Evolutionary conservation across 1,140 invertebrate genomes (phyloP).

Genomic region (Trigoniulus corallinus): DNA sequence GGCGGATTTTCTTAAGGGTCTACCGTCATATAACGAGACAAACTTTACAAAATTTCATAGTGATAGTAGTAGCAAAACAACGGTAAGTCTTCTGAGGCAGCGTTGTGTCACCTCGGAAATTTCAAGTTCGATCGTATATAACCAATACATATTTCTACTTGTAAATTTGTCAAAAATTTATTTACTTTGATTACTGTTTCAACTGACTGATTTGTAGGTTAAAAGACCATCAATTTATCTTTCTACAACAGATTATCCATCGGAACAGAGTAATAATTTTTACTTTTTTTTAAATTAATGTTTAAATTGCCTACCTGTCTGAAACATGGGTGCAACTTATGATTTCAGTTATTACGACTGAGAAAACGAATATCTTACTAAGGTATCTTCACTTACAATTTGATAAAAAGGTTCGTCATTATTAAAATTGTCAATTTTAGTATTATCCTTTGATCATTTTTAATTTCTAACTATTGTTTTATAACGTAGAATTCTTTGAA

Average conservation of each 20-base stretch:
- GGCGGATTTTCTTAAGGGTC: constrained; percentile 75
- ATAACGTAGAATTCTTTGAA: neutral
- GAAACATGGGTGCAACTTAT: constrained; percentile 11
- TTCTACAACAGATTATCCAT: constrained; percentile 72
- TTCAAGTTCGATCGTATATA: neutral
- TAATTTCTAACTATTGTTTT: neutral
- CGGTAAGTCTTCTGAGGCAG: constrained; percentile 26
- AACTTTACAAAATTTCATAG: constrained; percentile 80
- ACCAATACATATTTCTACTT: neutral
- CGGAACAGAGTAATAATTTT: constrained; percentile 54
- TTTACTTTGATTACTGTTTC: neutral
- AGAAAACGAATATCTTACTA: constrained; percentile 82
- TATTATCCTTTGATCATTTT: constrained; percentile 1
- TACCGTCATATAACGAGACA: constrained; percentile 74
- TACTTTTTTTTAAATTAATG: neutral
- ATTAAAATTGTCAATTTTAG: too few species aligned
- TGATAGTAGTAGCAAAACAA: constrained; percentile 62
- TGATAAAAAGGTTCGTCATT: constrained; percentile 78
- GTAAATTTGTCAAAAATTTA: neutral
- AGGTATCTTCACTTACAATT: constrained; percentile 85
- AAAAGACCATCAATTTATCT: constrained; percentile 78
- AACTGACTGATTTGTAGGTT: constrained; percentile 20
- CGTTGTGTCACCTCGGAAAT: neutral
- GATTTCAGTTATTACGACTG: constrained; percentile 76
- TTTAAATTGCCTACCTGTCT: constrained; percentile 1